Evolutionary conservation across 2,113 vertebrate species (phyloP).

Genomic region (Pelodiscus sinensis): DNA sequence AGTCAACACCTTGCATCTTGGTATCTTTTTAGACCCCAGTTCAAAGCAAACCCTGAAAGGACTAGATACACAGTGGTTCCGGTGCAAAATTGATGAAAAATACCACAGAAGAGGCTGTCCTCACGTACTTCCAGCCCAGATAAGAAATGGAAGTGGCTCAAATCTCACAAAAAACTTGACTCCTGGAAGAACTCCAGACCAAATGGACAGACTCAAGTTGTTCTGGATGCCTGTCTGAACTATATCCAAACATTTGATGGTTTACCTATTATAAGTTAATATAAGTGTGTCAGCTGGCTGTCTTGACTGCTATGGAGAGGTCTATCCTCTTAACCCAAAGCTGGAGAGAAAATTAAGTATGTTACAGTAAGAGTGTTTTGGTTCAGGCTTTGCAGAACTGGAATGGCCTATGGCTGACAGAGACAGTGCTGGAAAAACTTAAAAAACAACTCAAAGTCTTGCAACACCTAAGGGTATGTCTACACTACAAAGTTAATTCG

Average conservation of each 20-base stretch:
- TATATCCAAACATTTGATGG: neutral
- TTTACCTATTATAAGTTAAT: neutral
- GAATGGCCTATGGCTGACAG: neutral
- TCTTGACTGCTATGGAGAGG: neutral
- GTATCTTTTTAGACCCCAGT: neutral
- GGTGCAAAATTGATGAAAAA: neutral
- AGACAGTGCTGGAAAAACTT: neutral
- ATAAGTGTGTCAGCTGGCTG: neutral
- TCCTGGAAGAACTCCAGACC: neutral
- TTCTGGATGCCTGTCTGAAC: neutral
- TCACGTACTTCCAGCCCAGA: neutral
- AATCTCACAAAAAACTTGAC: neutral
- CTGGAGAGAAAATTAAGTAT: neutral
- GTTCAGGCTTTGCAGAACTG: neutral
- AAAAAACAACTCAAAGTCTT: too few relatives aligned
- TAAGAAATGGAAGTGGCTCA: neutral
- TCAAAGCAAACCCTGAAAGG: neutral
- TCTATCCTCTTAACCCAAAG: neutral
- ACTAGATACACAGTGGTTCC: neutral
- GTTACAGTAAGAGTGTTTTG: neutral
- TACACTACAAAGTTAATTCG: too few relatives aligned
- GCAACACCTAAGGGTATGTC: too few relatives aligned
- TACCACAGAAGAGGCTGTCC: neutral
- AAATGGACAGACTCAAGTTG: neutral
- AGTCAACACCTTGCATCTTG: neutral